phyloP scores from a whole-genome alignment of 2,888 invertebrate species.

The Hypomecis punctinalis region DNA sequence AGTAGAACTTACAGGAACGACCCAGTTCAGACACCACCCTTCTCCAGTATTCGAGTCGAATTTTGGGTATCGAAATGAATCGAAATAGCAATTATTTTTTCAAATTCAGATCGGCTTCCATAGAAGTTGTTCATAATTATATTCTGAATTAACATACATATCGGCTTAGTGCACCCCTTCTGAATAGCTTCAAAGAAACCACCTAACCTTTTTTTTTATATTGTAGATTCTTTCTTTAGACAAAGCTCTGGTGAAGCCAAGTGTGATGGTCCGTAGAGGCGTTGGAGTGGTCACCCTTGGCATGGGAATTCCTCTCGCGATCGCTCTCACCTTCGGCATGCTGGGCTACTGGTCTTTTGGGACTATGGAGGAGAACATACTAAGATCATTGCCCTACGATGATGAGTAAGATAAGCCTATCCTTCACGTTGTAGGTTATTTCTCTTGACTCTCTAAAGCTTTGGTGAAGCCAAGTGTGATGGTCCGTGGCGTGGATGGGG shows the following conservation, averaged over 20 bases:
- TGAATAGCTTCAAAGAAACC: too few relatives aligned
- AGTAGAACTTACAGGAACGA: too few relatives aligned
- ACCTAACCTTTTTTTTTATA: too few relatives aligned
- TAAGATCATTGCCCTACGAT: constrained; percentile 62
- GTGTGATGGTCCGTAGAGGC: constrained; percentile 44
- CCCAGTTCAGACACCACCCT: too few relatives aligned
- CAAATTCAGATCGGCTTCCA: too few relatives aligned
- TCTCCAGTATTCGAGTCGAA: too few relatives aligned
- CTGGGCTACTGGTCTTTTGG: constrained; percentile 65
- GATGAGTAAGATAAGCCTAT: constrained; percentile 50
- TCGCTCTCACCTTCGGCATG: constrained; percentile 53
- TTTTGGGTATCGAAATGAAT: too few relatives aligned
- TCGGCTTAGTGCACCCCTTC: too few relatives aligned
- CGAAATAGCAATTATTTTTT: neutral
- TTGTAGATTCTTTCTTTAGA: constrained; percentile 58
- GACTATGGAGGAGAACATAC: constrained; percentile 63
- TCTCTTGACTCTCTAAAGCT: neutral
- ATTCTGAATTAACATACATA: too few relatives aligned
- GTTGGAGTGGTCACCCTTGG: constrained; percentile 57
- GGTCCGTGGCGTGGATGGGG: too few relatives aligned
- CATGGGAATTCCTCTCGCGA: constrained; percentile 47
- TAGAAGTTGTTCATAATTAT: too few relatives aligned
- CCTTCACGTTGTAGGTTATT: neutral
- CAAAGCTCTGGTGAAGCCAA: constrained; percentile 53
- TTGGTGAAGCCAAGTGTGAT: neutral